Evolutionary conservation across 2,113 vertebrate genomes (phyloP), one percentile per base, ranked within the genome.

Genomic region (Tupaia tana): DNA sequence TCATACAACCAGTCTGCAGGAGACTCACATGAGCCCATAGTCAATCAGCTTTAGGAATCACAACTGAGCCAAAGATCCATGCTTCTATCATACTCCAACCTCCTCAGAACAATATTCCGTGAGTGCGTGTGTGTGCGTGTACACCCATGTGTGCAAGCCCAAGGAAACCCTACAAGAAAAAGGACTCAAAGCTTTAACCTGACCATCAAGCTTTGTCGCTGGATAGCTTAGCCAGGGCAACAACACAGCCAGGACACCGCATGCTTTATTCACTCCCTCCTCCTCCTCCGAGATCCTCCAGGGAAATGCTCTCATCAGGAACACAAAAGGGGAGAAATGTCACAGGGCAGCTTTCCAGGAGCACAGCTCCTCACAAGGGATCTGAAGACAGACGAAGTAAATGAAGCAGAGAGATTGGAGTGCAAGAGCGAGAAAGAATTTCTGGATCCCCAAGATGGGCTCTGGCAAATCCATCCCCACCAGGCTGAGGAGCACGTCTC

Each of bases 341-440:
- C 96, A 89, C 95, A 63, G 69, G 75, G 59, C 89, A 75, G 71
- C 52, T 66, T 90, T 74, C 43, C 66, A 83, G 63, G 69, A 88
- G 70, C 71, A 77, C 31, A 34, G 10, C 52, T 89, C 74, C 25
- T 73, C 52, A 18, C 73, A 15, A 29, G 75, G 22, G 14, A 94
- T 18, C 52, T 20, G 25, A 27, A 95, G 63, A 59, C 54, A 88
- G 70, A 75, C 74, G 63, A 66, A 90, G 43, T 2, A 52, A 64
- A 69, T 3, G 43, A 81, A 70, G 54, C 59, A 67, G 54, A 84
- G 74, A 87, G 59, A 27, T 20, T 13, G 56, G 63, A 15, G 43
- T n/a, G 56, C 22, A 27, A n/a, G 54, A 6, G 77, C 69, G 58
- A 56, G 69, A 29, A 43, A 58, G 29, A 69, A 63, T 1, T 8